Evolutionary conservation across 2,113 vertebrate species (phyloP).

Genomic region (Crocuta crocuta): DNA sequence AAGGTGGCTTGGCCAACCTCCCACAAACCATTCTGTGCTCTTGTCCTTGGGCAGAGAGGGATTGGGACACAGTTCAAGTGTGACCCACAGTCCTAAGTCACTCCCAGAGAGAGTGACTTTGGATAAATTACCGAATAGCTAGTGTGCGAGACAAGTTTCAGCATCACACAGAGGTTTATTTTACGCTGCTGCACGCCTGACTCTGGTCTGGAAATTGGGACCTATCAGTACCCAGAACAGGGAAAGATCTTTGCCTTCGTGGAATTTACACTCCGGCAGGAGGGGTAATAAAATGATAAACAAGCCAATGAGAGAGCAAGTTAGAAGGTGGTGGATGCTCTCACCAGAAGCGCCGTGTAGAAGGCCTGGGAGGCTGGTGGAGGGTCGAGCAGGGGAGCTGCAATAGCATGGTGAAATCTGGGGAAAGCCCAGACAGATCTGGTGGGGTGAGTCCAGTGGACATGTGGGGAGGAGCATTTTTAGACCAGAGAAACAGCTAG

Average conservation of each 20-base stretch:
- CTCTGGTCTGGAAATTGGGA: background rate
- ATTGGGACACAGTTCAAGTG: background rate
- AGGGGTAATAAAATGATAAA: background rate
- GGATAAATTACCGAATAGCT: background rate
- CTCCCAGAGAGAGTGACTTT: too few relatives aligned
- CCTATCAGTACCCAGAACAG: background rate
- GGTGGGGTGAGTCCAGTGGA: background rate
- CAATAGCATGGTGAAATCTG: background rate
- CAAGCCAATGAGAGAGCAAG: background rate
- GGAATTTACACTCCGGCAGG: background rate
- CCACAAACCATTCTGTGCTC: background rate
- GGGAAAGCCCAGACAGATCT: background rate
- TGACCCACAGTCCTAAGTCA: background rate
- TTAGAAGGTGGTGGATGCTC: background rate
- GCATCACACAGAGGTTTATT: background rate
- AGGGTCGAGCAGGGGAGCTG: too few relatives aligned
- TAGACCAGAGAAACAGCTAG: background rate
- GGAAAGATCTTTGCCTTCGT: background rate
- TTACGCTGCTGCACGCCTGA: too few relatives aligned
- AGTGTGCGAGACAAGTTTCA: background rate
- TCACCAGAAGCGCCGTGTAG: fast-evolving
- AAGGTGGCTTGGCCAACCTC: background rate
- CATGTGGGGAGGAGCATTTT: background rate
- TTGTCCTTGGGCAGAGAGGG: background rate
- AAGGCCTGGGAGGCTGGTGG: background rate